Evolutionary conservation across 2,888 invertebrate species (phyloP).

Genomic region (Cheilosia pagana): DNA sequence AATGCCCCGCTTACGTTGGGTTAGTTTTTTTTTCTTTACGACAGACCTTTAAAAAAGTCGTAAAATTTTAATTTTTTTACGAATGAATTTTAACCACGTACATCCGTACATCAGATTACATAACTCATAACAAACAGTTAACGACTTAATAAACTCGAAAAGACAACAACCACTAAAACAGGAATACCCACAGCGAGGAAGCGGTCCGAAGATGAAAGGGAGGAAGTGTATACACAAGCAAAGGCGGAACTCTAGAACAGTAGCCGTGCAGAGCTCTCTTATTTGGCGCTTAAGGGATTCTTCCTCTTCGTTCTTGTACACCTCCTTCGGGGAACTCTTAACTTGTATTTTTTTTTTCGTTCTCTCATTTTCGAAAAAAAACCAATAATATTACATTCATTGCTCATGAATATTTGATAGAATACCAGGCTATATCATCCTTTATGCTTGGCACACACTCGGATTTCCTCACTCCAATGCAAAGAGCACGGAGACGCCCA

Average conservation of each 20-base stretch:
- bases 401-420: constrained; percentile 75
- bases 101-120: constrained; percentile 73
- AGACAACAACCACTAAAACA: constrained; percentile 50
- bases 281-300: constrained; percentile 62
- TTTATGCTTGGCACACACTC: constrained; percentile 36
- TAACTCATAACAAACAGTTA: constrained; percentile 75
- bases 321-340: constrained; percentile 6
- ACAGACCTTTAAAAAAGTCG: constrained; percentile 62
- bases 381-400: constrained; percentile 74
- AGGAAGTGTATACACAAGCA: neutral
- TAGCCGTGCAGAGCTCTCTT: constrained; percentile 28
- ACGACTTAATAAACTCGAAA: constrained; percentile 75
- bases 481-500: constrained; percentile 30
- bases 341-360: neutral
- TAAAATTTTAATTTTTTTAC: constrained; percentile 69
- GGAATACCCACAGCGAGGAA: neutral
- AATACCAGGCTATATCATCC: constrained; percentile 51
- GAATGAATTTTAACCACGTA: constrained; percentile 73
- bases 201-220: neutral
- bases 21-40: constrained; percentile 46
- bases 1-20: constrained; percentile 40
- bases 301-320: neutral
- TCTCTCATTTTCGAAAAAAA: constrained; percentile 2
- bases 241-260: constrained; percentile 32
- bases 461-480: constrained; percentile 54